These are phyloP conservation scores for Zosterops lateralis DNA, from an alignment of 2,113 vertebrate genomes.

Conservation along the genomic window DNA sequence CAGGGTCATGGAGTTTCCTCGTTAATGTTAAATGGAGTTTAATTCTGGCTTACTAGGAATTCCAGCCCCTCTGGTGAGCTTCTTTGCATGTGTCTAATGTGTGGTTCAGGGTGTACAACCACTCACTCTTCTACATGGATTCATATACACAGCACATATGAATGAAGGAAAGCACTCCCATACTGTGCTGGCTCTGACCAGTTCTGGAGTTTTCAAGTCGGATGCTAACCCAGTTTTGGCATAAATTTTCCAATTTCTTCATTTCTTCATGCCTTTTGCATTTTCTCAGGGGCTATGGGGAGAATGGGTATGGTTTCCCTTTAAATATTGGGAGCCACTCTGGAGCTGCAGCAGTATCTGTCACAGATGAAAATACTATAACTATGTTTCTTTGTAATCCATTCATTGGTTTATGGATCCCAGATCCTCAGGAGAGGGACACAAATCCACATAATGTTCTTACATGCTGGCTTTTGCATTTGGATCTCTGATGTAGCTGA, in stretches of 20 bases:
- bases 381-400: constrained; percentile 37
- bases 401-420: constrained; percentile 48
- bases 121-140: neutral
- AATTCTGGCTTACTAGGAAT: neutral
- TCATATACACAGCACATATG: neutral
- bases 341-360: neutral
- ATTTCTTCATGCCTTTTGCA: neutral
- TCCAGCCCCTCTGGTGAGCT: neutral
- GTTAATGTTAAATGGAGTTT: neutral
- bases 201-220: neutral
- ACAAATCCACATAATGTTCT: constrained; percentile 61
- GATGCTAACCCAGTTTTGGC: neutral
- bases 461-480: constrained; percentile 51
- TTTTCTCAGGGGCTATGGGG: neutral
- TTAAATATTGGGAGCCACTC: neutral
- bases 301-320: neutral
- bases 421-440: constrained; percentile 36
- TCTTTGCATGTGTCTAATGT: neutral
- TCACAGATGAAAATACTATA: constrained; percentile 45
- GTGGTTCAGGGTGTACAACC: neutral
- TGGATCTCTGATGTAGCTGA: constrained; percentile 59
- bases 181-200: neutral
- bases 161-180: neutral
- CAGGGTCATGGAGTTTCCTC: neutral
- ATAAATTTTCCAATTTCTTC: neutral